Evolutionary conservation across 2,888 invertebrate genomes (phyloP), one percentile per base, ranked within the genome.

Genomic region (Pardosa pseudoannulata): DNA sequence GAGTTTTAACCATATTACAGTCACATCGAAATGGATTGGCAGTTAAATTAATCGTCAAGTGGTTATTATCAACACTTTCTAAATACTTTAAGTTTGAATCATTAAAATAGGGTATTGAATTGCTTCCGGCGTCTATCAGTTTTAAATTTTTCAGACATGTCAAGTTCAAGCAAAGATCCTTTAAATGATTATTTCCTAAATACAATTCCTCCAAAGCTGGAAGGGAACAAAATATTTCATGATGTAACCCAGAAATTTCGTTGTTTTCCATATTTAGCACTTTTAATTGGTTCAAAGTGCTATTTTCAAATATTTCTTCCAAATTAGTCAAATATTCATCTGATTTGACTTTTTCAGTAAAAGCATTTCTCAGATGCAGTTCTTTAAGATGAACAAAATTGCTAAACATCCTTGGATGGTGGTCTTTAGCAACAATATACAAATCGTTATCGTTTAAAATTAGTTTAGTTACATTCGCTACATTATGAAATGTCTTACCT

Each of bases 181-280:
- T 88, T 29, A 92, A 88, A 29, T 88, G 89, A 87, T 92, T 92
- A 89, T 95, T 93, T n/a, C 94, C 94, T 72, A 96, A 91, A 91
- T 95, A 94, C 0, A 96, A 92, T 90, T 95, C 94, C 88, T 94
- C 92, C 3, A 96, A 91, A 74, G 93, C 93, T 0, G 94, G 94
- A 29, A 95, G 91, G 90, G 94, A 94, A 90, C 95, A 96, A 90
- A 96, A 96, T 0, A 95, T 94, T 65, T 93, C 93, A 16, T 95
- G 94, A 85, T 83, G 92, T 89, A 95, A 95, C 71, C 93, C 92
- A 31, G 93, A 93, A 36, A 96, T 95, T 91, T 95, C 94, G 90
- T 96, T 96, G 89, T 95, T 95, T 90, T 95, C 95, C 89, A 96
- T 91, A 91, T 96, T 95, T 0, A 96, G 91, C 90, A 95, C 95